Evolutionary conservation across 1,140 invertebrate species (phyloP).

Genomic region (Proctacanthus coquilletti): DNA sequence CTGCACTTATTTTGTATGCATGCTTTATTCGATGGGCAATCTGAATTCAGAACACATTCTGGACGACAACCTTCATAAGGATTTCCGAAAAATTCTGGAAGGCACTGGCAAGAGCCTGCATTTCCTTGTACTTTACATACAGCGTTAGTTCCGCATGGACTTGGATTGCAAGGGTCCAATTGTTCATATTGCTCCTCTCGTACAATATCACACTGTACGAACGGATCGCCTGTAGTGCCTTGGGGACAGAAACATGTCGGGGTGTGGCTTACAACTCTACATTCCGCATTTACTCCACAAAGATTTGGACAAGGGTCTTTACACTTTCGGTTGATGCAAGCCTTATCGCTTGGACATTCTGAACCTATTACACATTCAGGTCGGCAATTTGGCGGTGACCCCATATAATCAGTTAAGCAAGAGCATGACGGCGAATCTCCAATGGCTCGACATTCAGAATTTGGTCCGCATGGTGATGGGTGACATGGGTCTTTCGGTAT

Average conservation of each 20-base stretch:
- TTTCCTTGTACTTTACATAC: constrained; percentile 53
- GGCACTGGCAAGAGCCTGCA: constrained; percentile 47
- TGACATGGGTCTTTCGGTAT: constrained; percentile 39
- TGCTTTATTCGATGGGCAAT: constrained; percentile 42
- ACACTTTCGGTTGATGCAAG: constrained; percentile 39
- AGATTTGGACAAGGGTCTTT: constrained; percentile 49
- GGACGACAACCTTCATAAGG: constrained; percentile 51
- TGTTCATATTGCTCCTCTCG: constrained; percentile 21
- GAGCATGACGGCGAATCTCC: constrained; percentile 42
- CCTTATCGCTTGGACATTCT: constrained; percentile 46
- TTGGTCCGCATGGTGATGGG: constrained; percentile 53
- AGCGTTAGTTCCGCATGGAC: constrained; percentile 58
- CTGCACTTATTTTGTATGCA: constrained; percentile 45
- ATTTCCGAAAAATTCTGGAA: constrained; percentile 49
- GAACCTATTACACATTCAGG: constrained; percentile 49
- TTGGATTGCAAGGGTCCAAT: constrained; percentile 43
- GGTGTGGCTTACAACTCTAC: constrained; percentile 47
- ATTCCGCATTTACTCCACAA: constrained; percentile 49
- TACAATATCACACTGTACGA: constrained; percentile 31
- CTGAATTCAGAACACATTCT: constrained; percentile 47
- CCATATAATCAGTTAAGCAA: constrained; percentile 47
- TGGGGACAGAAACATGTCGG: constrained; percentile 47
- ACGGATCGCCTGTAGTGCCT: constrained; percentile 41
- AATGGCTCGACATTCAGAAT: constrained; percentile 43
- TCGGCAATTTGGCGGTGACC: constrained; percentile 48